Base-by-base conservation (phyloP, 2,888 invertebrate genomes). In the Villa cingulata region DNA sequence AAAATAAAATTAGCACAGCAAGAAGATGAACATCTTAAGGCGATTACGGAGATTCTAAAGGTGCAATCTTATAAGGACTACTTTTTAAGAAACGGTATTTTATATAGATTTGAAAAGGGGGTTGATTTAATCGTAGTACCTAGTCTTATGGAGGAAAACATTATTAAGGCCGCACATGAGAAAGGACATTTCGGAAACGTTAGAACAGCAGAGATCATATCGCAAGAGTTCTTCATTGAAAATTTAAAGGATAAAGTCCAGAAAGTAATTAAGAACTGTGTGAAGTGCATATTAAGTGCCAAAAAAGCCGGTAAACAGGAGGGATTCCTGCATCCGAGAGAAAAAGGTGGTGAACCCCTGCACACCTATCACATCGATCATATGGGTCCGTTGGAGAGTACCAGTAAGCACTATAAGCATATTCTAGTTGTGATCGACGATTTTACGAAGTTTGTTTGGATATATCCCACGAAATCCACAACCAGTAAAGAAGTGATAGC, bases 401-500 rank as follows among this genome's bases (percentile, higher is more conserved):
- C 41, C 6, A 14, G 19, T 37, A 43, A 43, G 12, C 6, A 29
- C 12, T 29, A 29, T 29, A 29, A 29, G 12, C 12, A 29, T 29
- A 9, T 29, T 3, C 29, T 29, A 3, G 29, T 29, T 10, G 12
- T 29, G 12, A 12, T 29, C 3, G 29, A 29, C 12, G 10, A 10
- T 29, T 29, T 29, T 29, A 10, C 29, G 12, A 29, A 29, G 12
- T 29, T 29, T 29, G 29, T 29, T 29, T 29, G 29, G 29, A 29
- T 29, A 10, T 29, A 29, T 29, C 29, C 29, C 6, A 29, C 29
- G 3, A 29, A 29, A 12, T 9, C 29, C 3, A 29, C 29, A 10
- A 29, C 29, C 3, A 10, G 53, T 2, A 53, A 51, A 20, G 63
- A 67, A 40, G 58, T 55, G 0, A 4, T 65, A n/a, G 37, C 54